Conservation (phyloP, 2,113 vertebrate species). For the Hyla sarda region DNA sequence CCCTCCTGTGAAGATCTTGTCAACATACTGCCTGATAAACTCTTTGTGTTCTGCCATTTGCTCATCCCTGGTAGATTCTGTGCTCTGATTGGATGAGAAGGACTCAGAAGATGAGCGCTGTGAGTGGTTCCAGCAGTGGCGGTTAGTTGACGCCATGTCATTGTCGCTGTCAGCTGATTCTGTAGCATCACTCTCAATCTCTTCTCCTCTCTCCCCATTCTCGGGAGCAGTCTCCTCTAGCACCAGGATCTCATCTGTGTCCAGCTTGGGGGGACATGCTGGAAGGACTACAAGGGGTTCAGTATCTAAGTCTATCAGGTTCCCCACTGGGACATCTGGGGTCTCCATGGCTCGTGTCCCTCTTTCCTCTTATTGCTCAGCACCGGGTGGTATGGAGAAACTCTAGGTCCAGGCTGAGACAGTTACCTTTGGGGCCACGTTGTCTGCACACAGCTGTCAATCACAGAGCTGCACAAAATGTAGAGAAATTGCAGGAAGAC, state of each 20-base stretch:
- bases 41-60: constrained; percentile 73
- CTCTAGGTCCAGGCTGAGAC: neutral
- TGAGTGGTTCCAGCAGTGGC: constrained; percentile 72
- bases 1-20: constrained; percentile 90
- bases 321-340: constrained; percentile 76
- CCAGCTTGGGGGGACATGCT: constrained; percentile 44
- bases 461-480: neutral
- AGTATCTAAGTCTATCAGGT: constrained; percentile 83
- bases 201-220: constrained; percentile 65
- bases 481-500: neutral
- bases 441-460: neutral
- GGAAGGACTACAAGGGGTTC: constrained; percentile 65
- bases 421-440: neutral
- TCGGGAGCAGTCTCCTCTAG: constrained; percentile 46
- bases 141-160: constrained; percentile 75
- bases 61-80: constrained; percentile 73
- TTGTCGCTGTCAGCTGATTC: constrained; percentile 94
- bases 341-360: constrained; percentile 76
- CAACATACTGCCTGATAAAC: constrained; percentile 89
- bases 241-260: constrained; percentile 50
- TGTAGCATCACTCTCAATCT: constrained; percentile 85
- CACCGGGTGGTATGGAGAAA: neutral
- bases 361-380: neutral
- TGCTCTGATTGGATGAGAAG: constrained; percentile 86
- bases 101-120: constrained; percentile 86